phyloP scores from a whole-genome alignment of 1,140 invertebrate genomes.

The Heterodera carotae region DNA sequence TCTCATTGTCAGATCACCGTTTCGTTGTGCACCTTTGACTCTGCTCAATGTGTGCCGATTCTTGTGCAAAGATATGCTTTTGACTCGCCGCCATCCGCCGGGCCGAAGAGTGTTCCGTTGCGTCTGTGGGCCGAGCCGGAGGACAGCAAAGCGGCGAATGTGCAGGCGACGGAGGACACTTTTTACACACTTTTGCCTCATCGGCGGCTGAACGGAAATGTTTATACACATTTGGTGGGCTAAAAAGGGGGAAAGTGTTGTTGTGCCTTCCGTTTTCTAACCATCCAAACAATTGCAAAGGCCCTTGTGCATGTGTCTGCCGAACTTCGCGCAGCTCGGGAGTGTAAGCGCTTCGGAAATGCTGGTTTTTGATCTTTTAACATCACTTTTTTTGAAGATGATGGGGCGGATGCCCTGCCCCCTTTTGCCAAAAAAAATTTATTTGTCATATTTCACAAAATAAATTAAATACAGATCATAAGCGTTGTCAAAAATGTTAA shows the following conservation, averaged over 20 bases:
- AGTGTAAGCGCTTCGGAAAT: background rate
- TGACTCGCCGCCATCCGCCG: conserved; percentile 16
- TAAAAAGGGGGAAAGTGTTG: too few relatives aligned
- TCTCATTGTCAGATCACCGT: conserved; percentile 30
- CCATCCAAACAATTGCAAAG: background rate
- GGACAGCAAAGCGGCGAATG: conserved; percentile 23
- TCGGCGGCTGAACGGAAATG: conserved; percentile 45
- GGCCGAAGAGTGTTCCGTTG: conserved; percentile 14
- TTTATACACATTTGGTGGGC: conserved; percentile 45
- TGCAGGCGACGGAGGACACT: conserved; percentile 24
- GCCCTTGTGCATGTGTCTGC: conserved; percentile 20
- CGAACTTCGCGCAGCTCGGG: conserved; percentile 26
- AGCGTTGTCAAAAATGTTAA: too few relatives aligned
- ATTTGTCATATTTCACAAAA: too few relatives aligned
- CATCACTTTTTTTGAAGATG: too few relatives aligned
- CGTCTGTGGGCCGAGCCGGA: conserved; percentile 48
- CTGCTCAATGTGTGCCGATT: conserved; percentile 41
- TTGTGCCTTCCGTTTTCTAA: background rate
- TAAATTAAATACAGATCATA: too few relatives aligned
- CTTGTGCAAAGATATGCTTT: conserved; percentile 44
- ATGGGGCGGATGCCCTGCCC: too few relatives aligned
- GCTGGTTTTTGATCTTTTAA: too few relatives aligned
- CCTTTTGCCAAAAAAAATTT: too few relatives aligned
- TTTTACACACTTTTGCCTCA: conserved; percentile 52
- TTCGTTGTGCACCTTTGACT: conserved; percentile 47